phyloP scores from a whole-genome alignment of 2,888 invertebrate species.

The Ernsta delagoae region DNA sequence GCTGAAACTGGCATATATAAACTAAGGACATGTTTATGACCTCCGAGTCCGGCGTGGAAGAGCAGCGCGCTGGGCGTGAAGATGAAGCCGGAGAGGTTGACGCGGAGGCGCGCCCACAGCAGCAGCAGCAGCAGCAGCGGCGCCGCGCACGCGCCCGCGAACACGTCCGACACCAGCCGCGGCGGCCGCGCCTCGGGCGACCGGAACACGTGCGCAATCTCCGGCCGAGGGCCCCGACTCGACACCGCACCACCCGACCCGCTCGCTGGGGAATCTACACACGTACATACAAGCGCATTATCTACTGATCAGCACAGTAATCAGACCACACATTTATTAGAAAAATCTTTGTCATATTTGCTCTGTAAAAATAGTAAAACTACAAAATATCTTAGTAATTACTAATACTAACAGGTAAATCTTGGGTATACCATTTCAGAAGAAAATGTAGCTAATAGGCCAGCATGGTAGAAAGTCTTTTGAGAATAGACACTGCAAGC shows the following conservation, averaged over 20 bases:
- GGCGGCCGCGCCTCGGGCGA: conserved; percentile 96
- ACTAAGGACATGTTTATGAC: conserved; percentile 82
- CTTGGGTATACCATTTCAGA: too few species aligned
- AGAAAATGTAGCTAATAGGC: too few species aligned
- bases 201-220: conserved; percentile 94
- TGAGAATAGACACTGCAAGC: too few species aligned
- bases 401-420: too few species aligned
- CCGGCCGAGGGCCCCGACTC: conserved; percentile 78
- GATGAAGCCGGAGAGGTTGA: conserved; percentile 94
- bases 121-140: conserved; percentile 93
- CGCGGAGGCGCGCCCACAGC: conserved; percentile 94
- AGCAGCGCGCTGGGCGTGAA: conserved; percentile 91
- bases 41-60: conserved; percentile 95
- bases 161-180: conserved; percentile 94
- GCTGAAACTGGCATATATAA: too few species aligned
- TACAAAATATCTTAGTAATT: too few species aligned
- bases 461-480: too few species aligned
- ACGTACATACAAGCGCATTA: neutral
- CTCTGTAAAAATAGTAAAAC: too few species aligned
- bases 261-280: conserved; percentile 17
- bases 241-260: conserved; percentile 11
- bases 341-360: too few species aligned
- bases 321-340: too few species aligned
- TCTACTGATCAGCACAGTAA: too few species aligned
- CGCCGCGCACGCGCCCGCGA: conserved; percentile 92